Conservation (phyloP, 2,113 vertebrate species). For the Barbus barbus region DNA sequence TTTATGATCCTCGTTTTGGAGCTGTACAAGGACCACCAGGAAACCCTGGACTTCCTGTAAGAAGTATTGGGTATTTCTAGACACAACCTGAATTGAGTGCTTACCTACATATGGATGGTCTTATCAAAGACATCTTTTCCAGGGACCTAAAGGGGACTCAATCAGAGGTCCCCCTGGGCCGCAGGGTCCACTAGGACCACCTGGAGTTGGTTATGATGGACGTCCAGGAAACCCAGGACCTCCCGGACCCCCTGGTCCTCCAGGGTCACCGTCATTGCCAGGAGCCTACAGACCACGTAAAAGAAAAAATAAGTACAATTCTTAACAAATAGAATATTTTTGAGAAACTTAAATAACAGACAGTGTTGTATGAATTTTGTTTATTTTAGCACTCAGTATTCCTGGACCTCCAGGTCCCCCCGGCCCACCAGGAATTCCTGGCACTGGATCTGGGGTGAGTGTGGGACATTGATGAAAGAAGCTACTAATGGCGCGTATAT, state of each 20-base stretch:
- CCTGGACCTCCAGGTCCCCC: constrained; percentile 91
- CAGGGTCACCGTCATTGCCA: constrained; percentile 72
- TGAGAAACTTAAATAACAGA: not conserved
- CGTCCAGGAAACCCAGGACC: constrained; percentile 81
- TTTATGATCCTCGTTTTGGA: constrained; percentile 61
- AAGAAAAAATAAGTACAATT: constrained; percentile 50
- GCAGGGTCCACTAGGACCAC: constrained; percentile 85
- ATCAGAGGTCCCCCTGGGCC: constrained; percentile 84
- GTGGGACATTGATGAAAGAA: constrained; percentile 1
- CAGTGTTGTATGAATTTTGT: constrained; percentile 23
- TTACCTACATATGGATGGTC: not conserved
- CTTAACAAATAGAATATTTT: not conserved
- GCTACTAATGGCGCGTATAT: no score
- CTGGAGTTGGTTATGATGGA: constrained; percentile 86
- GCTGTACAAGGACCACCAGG: constrained; percentile 70
- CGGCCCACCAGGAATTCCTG: constrained; percentile 82
- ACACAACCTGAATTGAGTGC: not conserved
- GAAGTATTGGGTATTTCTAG: constrained; percentile 22
- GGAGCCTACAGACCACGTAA: constrained; percentile 83
- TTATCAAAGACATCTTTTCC: constrained; percentile 1
- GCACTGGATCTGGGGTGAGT: constrained; percentile 82
- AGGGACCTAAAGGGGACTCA: constrained; percentile 91
- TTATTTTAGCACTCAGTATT: constrained; percentile 79
- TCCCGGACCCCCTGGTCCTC: constrained; percentile 81
- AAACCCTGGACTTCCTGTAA: constrained; percentile 79